phyloP scores from a whole-genome alignment of 1,140 invertebrate genomes.

The Cotesia chilonis region DNA sequence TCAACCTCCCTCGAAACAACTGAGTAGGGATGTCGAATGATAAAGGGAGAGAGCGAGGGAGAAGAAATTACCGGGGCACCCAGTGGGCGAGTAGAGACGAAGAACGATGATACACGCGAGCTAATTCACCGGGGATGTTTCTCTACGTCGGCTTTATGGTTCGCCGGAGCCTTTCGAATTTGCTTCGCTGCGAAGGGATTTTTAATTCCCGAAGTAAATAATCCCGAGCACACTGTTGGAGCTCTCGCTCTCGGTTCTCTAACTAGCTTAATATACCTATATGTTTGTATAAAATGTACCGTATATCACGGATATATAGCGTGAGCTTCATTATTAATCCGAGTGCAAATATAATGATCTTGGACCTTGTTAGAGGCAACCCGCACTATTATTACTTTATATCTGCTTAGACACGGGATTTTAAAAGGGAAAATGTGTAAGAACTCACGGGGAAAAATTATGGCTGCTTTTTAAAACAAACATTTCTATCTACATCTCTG shows the following conservation, averaged over 20 bases:
- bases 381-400: too few relatives aligned
- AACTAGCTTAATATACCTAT: neutral
- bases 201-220: conserved; percentile 44
- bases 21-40: conserved; percentile 11
- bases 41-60: neutral
- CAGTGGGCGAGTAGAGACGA: too few relatives aligned
- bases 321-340: neutral
- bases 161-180: conserved; percentile 37
- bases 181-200: conserved; percentile 43
- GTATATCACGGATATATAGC: neutral
- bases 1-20: conserved; percentile 25
- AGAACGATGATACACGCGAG: neutral
- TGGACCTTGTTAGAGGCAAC: too few relatives aligned
- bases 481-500: too few relatives aligned
- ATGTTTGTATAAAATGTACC: neutral
- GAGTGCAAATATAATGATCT: neutral
- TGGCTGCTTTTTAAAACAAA: too few relatives aligned
- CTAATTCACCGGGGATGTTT: conserved; percentile 24
- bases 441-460: too few relatives aligned
- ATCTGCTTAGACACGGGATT: too few relatives aligned
- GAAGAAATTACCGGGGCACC: neutral
- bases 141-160: conserved; percentile 26
- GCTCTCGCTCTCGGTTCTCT: neutral
- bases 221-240: conserved; percentile 5
- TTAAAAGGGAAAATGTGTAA: neutral